Evolutionary conservation across 2,797 vertebrate genomes (phyloP).

Genomic region (Chrysocyon brachyurus): DNA sequence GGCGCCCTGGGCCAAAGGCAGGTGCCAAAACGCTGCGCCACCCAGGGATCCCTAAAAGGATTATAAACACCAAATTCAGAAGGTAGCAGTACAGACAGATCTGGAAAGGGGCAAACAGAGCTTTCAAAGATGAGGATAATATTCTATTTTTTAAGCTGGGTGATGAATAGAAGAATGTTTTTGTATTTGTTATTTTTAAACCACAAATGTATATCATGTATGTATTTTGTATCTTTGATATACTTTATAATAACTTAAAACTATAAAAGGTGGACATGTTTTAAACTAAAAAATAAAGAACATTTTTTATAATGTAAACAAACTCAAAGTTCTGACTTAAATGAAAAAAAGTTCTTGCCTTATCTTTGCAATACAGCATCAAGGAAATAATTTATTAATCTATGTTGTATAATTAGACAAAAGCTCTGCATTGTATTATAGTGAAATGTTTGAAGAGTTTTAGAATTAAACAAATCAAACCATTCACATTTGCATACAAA

Average conservation of each 20-base stretch:
- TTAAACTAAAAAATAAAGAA: background rate
- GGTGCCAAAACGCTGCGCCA: too few species aligned
- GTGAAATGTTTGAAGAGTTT: slow-evolving; percentile 47
- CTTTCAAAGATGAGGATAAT: background rate
- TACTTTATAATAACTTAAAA: slow-evolving; percentile 14
- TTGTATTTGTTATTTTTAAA: slow-evolving; percentile 20
- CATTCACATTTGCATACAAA: slow-evolving; percentile 57
- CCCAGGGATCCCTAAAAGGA: background rate
- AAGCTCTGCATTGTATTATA: slow-evolving; percentile 18
- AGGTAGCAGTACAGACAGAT: background rate
- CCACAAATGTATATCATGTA: background rate
- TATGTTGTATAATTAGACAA: slow-evolving; percentile 31
- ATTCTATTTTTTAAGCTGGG: background rate
- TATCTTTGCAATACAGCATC: slow-evolving; percentile 28
- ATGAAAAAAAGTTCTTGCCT: background rate
- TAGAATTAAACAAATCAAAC: slow-evolving; percentile 69
- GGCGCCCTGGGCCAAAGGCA: too few species aligned
- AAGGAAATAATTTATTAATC: slow-evolving; percentile 42
- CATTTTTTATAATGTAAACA: background rate
- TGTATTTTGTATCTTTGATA: background rate
- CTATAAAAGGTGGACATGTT: background rate
- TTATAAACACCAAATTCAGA: background rate
- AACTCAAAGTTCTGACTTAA: background rate
- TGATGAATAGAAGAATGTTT: background rate
- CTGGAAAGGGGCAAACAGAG: background rate